Percentiles rank a stretch among this genome's conserved stretches.
Evolutionary conservation across 1,140 invertebrate genomes (phyloP).

Genomic region (Charaxes varanes): DNA sequence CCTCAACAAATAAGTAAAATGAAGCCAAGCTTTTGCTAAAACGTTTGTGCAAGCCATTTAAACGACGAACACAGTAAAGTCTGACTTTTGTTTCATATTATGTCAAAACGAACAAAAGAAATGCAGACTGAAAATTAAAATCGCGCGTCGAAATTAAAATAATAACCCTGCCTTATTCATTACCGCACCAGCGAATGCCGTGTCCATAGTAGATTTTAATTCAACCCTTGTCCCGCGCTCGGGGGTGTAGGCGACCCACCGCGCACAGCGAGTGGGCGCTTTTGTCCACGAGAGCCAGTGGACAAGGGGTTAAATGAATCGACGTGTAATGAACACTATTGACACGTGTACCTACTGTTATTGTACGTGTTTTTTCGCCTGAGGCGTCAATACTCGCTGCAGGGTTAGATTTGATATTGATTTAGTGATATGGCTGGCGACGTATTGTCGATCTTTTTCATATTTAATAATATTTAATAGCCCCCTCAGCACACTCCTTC

Average conservation of each 20-base stretch:
- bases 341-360: constrained; percentile 20
- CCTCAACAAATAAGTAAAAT: too few species aligned
- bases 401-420: constrained; percentile 9
- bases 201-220: constrained; percentile 7
- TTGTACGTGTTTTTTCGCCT: constrained; percentile 28
- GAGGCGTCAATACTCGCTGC: constrained; percentile 22
- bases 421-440: background rate
- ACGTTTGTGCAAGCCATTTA: background rate
- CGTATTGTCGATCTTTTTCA: constrained; percentile 1
- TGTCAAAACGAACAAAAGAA: constrained; percentile 11
- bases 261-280: constrained; percentile 24
- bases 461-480: background rate
- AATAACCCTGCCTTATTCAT: constrained; percentile 10
- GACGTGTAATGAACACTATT: constrained; percentile 29
- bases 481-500: background rate
- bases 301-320: constrained; percentile 25
- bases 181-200: constrained; percentile 3
- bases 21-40: background rate
- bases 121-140: constrained; percentile 13
- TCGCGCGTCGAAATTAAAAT: constrained; percentile 19
- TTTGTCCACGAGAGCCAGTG: constrained; percentile 12
- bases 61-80: background rate
- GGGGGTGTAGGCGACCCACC: constrained; percentile 24
- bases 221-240: constrained; percentile 14
- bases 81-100: constrained; percentile 2